phyloP scores from a whole-genome alignment of 1,140 invertebrate genomes.

The Vanessa tameamea region DNA sequence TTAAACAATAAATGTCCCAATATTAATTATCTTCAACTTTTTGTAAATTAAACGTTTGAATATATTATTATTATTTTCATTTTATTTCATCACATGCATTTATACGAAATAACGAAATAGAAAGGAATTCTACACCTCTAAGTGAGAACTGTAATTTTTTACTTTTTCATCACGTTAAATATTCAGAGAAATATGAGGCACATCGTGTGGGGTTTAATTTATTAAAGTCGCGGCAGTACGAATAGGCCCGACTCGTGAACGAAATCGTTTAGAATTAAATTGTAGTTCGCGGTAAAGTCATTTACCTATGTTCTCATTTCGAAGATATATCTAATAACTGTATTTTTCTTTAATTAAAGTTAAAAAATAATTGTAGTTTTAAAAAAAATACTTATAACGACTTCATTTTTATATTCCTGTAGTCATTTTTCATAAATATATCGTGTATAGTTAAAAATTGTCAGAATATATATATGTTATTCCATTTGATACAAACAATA shows the following conservation, averaged over 20 bases:
- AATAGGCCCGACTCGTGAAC: neutral
- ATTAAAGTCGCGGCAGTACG: neutral
- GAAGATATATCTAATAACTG: neutral
- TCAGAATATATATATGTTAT: too few relatives aligned
- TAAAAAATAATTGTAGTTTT: neutral
- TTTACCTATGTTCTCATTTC: neutral
- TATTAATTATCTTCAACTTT: too few relatives aligned
- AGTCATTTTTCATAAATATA: too few relatives aligned
- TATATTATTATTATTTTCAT: too few relatives aligned
- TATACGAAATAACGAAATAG: neutral
- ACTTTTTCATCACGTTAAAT: constrained; percentile 10
- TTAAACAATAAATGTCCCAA: too few relatives aligned
- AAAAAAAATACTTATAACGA: too few relatives aligned
- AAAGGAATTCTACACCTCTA: constrained; percentile 6
- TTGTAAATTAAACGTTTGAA: too few relatives aligned
- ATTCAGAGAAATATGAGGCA: constrained; percentile 8
- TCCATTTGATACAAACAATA: too few relatives aligned
- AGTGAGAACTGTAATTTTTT: constrained; percentile 10
- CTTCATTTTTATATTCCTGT: too few relatives aligned
- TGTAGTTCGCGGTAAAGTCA: neutral
- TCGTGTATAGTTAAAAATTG: too few relatives aligned
- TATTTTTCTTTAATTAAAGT: neutral
- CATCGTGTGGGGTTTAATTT: constrained; percentile 1
- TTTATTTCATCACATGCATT: too few relatives aligned
- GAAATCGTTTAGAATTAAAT: constrained; percentile 2